These are phyloP conservation scores for Boulengeromyrus knoepffleri DNA, from an alignment of 2,113 vertebrate genomes.

Conservation along the genomic window DNA sequence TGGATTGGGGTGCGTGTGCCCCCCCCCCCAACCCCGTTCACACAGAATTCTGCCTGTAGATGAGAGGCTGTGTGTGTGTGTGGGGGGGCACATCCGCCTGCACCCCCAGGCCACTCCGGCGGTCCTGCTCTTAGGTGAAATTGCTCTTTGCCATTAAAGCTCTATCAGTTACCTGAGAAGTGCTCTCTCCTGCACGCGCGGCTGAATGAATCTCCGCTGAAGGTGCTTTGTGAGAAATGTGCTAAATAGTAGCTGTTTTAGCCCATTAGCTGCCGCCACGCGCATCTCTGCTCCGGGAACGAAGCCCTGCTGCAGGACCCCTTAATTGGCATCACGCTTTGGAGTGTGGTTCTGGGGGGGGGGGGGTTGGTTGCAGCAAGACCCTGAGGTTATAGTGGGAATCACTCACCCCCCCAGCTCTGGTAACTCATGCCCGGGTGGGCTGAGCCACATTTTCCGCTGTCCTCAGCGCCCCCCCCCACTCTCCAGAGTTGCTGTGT, in stretches of 20 bases:
- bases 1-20: not conserved
- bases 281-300: not conserved
- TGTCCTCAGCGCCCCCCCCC: not conserved
- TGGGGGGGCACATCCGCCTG: not conserved
- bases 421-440: not conserved
- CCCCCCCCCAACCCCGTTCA: not conserved
- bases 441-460: not conserved
- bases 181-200: constrained; percentile 5
- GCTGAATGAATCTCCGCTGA: constrained; percentile 24
- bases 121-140: constrained; percentile 4
- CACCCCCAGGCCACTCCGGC: not conserved
- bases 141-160: constrained; percentile 32
- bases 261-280: constrained; percentile 22
- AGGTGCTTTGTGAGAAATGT: constrained; percentile 25
- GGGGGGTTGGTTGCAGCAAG: not conserved
- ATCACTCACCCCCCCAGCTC: not conserved
- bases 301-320: constrained; percentile 1
- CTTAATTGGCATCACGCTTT: constrained; percentile 19
- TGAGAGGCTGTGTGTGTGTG: not conserved
- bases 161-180: constrained; percentile 29
- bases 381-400: not conserved
- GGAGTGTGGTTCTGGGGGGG: not conserved
- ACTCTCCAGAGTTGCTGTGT: not conserved
- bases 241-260: constrained; percentile 29
- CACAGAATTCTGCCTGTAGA: constrained; percentile 4